phyloP scores from a whole-genome alignment of 2,888 invertebrate species.

The Gastrophysa polygoni region DNA sequence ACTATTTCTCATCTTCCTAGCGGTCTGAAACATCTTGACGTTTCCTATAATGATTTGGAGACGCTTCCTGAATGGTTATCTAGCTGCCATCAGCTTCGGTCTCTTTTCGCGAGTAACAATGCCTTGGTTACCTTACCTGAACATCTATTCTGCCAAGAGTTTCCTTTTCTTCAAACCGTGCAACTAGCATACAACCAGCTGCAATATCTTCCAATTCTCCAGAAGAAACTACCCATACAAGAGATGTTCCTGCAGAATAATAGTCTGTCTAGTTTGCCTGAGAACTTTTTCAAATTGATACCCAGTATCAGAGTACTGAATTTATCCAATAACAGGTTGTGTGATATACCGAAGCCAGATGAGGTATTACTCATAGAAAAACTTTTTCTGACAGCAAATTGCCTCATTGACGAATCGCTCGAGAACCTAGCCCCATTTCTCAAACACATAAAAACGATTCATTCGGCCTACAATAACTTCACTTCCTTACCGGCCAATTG shows the following conservation, averaged over 20 bases:
- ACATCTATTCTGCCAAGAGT: constrained; percentile 75
- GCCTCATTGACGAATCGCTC: constrained; percentile 68
- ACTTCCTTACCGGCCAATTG: constrained; percentile 76
- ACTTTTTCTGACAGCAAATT: constrained; percentile 77
- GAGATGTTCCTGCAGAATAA: constrained; percentile 80
- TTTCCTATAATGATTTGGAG: constrained; percentile 77
- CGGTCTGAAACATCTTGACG: constrained; percentile 76
- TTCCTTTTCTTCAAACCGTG: constrained; percentile 73
- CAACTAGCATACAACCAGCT: constrained; percentile 81
- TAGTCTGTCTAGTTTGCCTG: constrained; percentile 74
- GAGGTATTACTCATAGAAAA: constrained; percentile 69
- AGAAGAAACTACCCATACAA: constrained; percentile 69
- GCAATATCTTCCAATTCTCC: constrained; percentile 73
- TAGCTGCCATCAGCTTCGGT: constrained; percentile 72
- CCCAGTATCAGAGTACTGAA: constrained; percentile 72
- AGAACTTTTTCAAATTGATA: constrained; percentile 75
- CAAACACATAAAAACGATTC: constrained; percentile 71
- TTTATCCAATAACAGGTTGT: constrained; percentile 78
- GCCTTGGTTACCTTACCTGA: constrained; percentile 72
- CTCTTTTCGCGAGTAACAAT: constrained; percentile 78
- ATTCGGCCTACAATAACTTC: constrained; percentile 80
- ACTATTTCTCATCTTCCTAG: constrained; percentile 72
- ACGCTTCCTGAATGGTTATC: constrained; percentile 79
- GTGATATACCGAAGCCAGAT: constrained; percentile 66
- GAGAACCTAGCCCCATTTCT: constrained; percentile 68